phyloP scores from a whole-genome alignment of 1,140 invertebrate species.

The Saccostrea echinata region DNA sequence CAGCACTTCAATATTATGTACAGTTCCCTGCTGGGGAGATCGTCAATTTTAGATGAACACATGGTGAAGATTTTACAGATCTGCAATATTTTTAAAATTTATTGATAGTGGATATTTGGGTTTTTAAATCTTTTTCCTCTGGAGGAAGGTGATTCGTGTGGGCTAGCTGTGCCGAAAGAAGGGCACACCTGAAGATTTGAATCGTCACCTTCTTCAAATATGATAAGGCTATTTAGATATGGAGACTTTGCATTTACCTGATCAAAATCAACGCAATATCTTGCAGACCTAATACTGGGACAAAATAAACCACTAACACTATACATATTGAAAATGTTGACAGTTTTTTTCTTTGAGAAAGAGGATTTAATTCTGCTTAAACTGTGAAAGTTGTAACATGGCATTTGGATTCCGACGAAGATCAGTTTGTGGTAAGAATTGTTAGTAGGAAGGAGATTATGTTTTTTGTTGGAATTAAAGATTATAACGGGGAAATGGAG shows the following conservation, averaged over 20 bases:
- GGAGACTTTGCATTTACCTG: constrained; percentile 32
- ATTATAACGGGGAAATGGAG: background rate
- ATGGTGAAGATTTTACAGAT: constrained; percentile 7
- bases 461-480: constrained; percentile 28
- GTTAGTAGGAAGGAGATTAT: background rate
- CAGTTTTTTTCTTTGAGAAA: background rate
- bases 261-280: background rate
- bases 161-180: background rate
- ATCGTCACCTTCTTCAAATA: constrained; percentile 15
- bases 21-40: background rate
- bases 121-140: constrained; percentile 17
- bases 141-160: constrained; percentile 20
- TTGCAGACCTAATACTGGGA: background rate
- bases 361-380: background rate
- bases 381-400: constrained; percentile 2
- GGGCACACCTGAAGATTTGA: background rate
- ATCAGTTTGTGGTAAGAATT: constrained; percentile 30
- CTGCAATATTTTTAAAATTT: constrained; percentile 25
- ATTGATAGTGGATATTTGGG: constrained; percentile 16
- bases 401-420: constrained; percentile 28
- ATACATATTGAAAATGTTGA: constrained; percentile 8
- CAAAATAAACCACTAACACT: background rate
- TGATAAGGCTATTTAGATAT: constrained; percentile 35
- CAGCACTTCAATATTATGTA: background rate
- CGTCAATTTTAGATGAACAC: constrained; percentile 11